These are phyloP conservation scores for Sebastolobus altivelis DNA, from an alignment of 2,797 vertebrate genomes.

Conservation along the genomic window DNA sequence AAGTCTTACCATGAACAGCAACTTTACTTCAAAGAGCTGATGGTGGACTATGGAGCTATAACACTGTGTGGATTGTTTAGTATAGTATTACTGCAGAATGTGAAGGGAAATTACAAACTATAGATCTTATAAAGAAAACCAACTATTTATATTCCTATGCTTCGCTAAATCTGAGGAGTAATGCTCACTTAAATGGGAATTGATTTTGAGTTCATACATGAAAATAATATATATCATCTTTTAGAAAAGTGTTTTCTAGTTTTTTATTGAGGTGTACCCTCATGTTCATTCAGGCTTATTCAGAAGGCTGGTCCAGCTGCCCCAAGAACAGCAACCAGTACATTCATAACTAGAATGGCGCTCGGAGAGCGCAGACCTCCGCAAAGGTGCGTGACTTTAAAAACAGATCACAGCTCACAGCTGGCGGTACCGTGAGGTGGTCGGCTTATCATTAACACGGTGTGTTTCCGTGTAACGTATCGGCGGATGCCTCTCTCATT, in stretches of 20 bases:
- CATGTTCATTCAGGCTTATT: neutral
- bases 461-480: too few species aligned
- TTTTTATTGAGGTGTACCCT: neutral
- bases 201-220: neutral
- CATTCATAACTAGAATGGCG: neutral
- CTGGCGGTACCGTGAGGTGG: too few species aligned
- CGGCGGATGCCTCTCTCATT: too few species aligned
- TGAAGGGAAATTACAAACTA: accelerated
- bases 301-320: neutral
- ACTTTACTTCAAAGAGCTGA: neutral
- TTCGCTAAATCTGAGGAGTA: neutral
- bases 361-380: too few species aligned
- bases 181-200: neutral
- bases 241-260: neutral
- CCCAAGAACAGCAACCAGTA: neutral
- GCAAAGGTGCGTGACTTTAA: too few species aligned
- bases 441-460: too few species aligned
- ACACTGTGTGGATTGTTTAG: neutral
- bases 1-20: neutral
- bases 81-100: neutral
- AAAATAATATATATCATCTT: too few species aligned
- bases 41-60: neutral
- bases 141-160: accelerated
- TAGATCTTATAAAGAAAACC: neutral
- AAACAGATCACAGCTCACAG: too few species aligned